Percentiles rank a stretch among this genome's conserved stretches.
These are phyloP conservation scores for Steinernema scapterisci DNA, from an alignment of 2,888 invertebrate species.

Conservation along the genomic window DNA sequence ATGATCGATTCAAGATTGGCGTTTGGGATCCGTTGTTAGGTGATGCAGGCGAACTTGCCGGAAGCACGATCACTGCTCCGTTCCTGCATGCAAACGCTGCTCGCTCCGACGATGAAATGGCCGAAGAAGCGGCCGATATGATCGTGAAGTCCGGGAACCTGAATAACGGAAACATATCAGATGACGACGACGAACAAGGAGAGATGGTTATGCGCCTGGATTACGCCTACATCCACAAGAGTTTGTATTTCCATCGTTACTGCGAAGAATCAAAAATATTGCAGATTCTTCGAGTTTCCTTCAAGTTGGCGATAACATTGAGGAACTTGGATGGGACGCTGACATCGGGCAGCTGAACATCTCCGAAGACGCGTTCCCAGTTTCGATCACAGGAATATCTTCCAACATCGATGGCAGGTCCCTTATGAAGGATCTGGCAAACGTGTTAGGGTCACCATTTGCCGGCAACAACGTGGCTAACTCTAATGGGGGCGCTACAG, in stretches of 20 bases:
- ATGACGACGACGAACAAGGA: constrained; percentile 56
- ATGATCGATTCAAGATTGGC: constrained; percentile 57
- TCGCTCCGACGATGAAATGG: neutral
- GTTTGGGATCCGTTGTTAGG: constrained; percentile 65
- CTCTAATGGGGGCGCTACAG: no score
- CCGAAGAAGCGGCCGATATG: constrained; percentile 19
- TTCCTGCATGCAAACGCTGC: neutral
- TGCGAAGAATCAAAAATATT: no score
- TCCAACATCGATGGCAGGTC: neutral
- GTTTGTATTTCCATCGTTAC: neutral
- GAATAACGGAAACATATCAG: constrained; percentile 53
- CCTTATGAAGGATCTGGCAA: neutral
- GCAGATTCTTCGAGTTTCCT: neutral
- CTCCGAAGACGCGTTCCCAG: neutral
- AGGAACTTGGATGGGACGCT: constrained; percentile 6
- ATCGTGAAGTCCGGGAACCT: constrained; percentile 34
- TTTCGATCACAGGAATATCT: neutral
- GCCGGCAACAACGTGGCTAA: no score
- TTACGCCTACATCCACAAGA: neutral
- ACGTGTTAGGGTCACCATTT: no score
- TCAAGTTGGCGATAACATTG: neutral
- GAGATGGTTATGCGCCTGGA: constrained; percentile 29
- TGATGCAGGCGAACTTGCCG: neutral
- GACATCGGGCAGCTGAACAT: neutral
- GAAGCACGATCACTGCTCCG: constrained; percentile 14